These are phyloP conservation scores for Drosophila cognata DNA, from an alignment of 2,888 invertebrate genomes.

Conservation along the genomic window DNA sequence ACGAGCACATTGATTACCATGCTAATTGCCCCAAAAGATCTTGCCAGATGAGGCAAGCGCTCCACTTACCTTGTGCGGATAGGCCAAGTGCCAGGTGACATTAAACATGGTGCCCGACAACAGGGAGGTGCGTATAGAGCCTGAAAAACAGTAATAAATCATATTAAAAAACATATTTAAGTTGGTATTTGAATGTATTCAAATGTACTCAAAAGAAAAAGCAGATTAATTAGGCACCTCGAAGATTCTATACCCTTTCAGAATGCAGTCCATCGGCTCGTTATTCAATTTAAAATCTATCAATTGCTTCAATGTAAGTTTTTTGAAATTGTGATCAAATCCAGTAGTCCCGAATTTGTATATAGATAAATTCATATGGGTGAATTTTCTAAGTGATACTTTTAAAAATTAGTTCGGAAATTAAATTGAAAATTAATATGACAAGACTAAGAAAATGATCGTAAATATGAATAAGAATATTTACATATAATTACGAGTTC, in stretches of 20 bases:
- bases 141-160: conserved; percentile 86
- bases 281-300: not conserved
- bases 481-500: not conserved
- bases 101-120: conserved; percentile 93
- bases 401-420: not conserved
- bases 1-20: conserved; percentile 39
- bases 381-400: not conserved
- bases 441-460: not conserved
- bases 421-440: not conserved
- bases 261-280: not conserved
- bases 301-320: not conserved
- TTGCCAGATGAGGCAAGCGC: conserved; percentile 24
- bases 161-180: not conserved
- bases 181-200: not conserved
- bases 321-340: too few species aligned
- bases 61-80: conserved; percentile 92
- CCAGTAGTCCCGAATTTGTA: too few species aligned
- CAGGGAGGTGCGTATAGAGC: conserved; percentile 91
- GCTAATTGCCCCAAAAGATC: conserved; percentile 35
- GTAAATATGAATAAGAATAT: not conserved
- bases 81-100: conserved; percentile 97
- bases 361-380: too few species aligned
- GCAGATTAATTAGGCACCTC: not conserved
- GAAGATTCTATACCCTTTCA: not conserved
- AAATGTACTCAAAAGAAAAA: not conserved